phyloP scores from a whole-genome alignment of 2,113 vertebrate genomes.

The Archilochus colubris region DNA sequence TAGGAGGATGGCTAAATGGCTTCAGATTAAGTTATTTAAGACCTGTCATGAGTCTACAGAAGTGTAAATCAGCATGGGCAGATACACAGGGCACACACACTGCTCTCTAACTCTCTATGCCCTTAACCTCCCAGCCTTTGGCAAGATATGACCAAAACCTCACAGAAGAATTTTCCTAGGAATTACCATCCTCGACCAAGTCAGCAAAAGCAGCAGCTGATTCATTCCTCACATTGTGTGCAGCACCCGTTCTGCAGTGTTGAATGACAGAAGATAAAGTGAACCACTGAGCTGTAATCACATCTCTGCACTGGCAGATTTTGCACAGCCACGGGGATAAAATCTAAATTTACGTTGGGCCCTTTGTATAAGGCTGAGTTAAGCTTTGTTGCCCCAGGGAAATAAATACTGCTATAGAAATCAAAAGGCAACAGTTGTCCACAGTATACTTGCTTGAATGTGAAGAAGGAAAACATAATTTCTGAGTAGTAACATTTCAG shows the following conservation, averaged over 20 bases:
- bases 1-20: neutral
- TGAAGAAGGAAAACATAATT: neutral
- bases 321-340: conserved; percentile 24
- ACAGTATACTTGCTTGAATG: neutral
- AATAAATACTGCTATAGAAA: neutral
- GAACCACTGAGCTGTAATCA: conserved; percentile 31
- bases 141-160: neutral
- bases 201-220: neutral
- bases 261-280: conserved; percentile 14
- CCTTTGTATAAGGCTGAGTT: neutral
- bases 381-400: neutral
- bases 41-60: neutral
- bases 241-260: neutral
- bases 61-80: neutral
- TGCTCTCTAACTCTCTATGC: neutral
- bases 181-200: neutral
- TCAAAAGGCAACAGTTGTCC: neutral
- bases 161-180: neutral
- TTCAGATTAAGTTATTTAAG: neutral
- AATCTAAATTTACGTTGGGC: neutral
- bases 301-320: neutral
- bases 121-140: neutral
- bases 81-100: neutral
- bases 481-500: neutral
- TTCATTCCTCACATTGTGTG: neutral